Percentiles rank a stretch among this genome's conserved stretches.
Conservation (phyloP, 37 sponge, comb jelly and placozoan species). For the Dysidea cf. avara region DNA sequence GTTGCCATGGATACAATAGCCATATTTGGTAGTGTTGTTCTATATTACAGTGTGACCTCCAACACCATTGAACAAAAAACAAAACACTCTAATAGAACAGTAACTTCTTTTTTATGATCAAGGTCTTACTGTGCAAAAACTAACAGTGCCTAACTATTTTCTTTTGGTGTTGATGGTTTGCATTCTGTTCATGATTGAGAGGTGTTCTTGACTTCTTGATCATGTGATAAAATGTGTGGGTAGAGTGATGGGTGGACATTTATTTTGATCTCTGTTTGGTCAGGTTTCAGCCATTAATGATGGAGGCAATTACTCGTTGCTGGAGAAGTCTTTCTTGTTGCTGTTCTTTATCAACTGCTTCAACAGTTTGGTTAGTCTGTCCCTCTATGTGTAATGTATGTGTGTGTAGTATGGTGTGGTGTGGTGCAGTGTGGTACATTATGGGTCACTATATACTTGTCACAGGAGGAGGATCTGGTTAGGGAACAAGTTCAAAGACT, state of each 20-base stretch:
- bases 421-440: too few species aligned
- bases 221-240: too few species aligned
- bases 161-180: too few species aligned
- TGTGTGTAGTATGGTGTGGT: slow-evolving; percentile 1
- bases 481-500: slow-evolving; percentile 85
- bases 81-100: too few species aligned
- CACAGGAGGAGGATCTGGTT: slow-evolving; percentile 90
- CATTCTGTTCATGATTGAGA: too few species aligned
- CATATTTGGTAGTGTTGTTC: not conserved
- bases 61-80: not conserved
- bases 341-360: slow-evolving; percentile 91
- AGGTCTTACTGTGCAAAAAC: not conserved
- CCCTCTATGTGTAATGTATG: not conserved
- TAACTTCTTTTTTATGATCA: too few species aligned
- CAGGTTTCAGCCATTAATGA: slow-evolving; percentile 16
- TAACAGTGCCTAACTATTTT: not conserved
- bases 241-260: too few species aligned
- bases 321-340: slow-evolving; percentile 80
- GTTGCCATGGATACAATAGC: not conserved
- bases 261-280: not conserved
- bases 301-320: slow-evolving; percentile 52
- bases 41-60: too few species aligned
- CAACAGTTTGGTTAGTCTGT: slow-evolving; percentile 91
- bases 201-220: too few species aligned
- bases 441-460: too few species aligned